A percentile compares a stretch with the other conserved stretches of the same genome.
phyloP scores from a whole-genome alignment of 2,113 vertebrate species.

The Hemiprocne comata region DNA sequence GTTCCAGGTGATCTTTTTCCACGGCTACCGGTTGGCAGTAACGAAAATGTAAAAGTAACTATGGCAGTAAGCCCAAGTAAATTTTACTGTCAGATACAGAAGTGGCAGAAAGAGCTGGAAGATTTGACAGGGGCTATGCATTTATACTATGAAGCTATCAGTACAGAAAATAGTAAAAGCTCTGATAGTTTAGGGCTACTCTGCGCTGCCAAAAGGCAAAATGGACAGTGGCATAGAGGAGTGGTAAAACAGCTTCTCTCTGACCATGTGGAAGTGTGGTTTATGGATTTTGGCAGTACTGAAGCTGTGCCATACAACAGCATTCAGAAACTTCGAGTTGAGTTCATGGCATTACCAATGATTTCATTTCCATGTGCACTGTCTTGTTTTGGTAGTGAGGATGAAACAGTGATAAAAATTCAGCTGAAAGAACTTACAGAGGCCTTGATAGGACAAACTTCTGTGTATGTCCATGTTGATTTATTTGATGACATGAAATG shows the following conservation, averaged over 20 bases:
- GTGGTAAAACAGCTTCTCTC: slow-evolving; percentile 83
- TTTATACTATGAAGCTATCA: slow-evolving; percentile 70
- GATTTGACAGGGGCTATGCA: slow-evolving; percentile 79
- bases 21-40: slow-evolving; percentile 73
- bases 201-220: slow-evolving; percentile 86
- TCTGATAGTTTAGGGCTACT: slow-evolving; percentile 83
- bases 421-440: slow-evolving; percentile 80
- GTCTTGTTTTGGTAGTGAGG: slow-evolving; percentile 68
- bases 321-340: slow-evolving; percentile 79
- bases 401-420: slow-evolving; percentile 54
- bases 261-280: slow-evolving; percentile 82
- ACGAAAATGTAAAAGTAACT: slow-evolving; percentile 79
- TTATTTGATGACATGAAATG: slow-evolving; percentile 65
- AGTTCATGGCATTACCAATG: slow-evolving; percentile 80
- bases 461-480: slow-evolving; percentile 74
- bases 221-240: slow-evolving; percentile 88
- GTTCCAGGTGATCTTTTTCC: slow-evolving; percentile 77
- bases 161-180: slow-evolving; percentile 33
- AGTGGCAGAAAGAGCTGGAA: slow-evolving; percentile 76
- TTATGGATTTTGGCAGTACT: slow-evolving; percentile 88
- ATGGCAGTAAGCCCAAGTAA: slow-evolving; percentile 78
- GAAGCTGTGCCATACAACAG: slow-evolving; percentile 80
- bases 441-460: slow-evolving; percentile 77
- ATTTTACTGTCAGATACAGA: slow-evolving; percentile 87
- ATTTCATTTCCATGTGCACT: slow-evolving; percentile 87